These are phyloP conservation scores for Rousettus leschenaultii DNA, from an alignment of 2,113 vertebrate species.

Conservation along the genomic window DNA sequence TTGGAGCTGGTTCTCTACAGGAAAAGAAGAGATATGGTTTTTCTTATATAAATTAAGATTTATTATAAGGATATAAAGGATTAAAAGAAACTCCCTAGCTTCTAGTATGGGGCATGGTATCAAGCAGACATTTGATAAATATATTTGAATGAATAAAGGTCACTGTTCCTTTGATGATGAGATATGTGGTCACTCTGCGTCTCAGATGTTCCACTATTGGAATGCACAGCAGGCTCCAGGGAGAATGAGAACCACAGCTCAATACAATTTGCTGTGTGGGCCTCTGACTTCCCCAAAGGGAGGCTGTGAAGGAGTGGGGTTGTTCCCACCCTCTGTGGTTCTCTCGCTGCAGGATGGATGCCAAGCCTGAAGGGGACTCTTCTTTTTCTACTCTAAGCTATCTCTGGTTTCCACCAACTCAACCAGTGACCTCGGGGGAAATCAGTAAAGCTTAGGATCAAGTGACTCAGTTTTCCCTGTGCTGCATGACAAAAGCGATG, in stretches of 20 bases:
- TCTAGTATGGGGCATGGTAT: not conserved
- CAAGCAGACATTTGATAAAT: not conserved
- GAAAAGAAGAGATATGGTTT: not conserved
- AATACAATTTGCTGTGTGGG: not conserved
- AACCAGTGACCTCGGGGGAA: not conserved
- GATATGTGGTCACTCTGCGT: fast-evolving
- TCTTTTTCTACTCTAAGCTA: not conserved
- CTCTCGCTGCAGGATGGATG: not conserved
- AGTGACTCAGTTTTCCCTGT: not conserved
- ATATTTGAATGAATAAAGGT: not conserved
- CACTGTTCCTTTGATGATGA: not conserved
- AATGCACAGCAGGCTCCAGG: not conserved
- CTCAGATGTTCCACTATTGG: not conserved
- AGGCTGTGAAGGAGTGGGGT: not conserved
- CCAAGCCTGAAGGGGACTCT: not conserved
- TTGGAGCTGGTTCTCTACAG: not conserved
- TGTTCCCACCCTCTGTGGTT: not conserved
- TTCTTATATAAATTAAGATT: not conserved
- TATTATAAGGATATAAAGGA: not conserved
- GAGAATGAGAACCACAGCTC: not conserved
- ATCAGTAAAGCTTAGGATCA: not conserved
- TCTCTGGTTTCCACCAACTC: not conserved
- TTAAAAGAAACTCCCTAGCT: not conserved
- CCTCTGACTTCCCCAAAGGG: not conserved
- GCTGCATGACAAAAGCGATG: not conserved